phyloP scores from a whole-genome alignment of 2,888 invertebrate genomes.

The Thymelicus lineola region DNA sequence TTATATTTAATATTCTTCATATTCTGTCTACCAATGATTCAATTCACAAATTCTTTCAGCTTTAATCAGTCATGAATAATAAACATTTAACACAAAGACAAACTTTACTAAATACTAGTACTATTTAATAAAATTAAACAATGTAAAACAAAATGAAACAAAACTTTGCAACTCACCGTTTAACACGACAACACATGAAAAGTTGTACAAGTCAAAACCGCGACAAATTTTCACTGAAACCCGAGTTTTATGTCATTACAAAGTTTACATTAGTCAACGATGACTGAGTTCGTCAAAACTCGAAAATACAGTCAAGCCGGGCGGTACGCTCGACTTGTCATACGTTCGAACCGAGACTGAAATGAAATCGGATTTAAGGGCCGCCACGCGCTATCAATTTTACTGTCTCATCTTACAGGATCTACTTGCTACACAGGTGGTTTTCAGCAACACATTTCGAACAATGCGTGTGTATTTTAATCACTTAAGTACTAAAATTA shows the following conservation, averaged over 20 bases:
- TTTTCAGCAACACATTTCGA: neutral
- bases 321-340: slow-evolving; percentile 12
- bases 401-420: neutral
- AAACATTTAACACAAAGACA: too few species aligned
- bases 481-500: too few species aligned
- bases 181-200: slow-evolving; percentile 13
- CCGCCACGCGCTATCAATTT: slow-evolving; percentile 14
- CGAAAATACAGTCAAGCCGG: neutral
- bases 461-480: neutral
- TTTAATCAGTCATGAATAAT: too few species aligned
- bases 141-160: neutral
- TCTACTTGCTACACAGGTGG: neutral
- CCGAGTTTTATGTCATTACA: neutral
- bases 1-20: too few species aligned
- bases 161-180: slow-evolving; percentile 22
- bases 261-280: neutral
- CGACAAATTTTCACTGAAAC: neutral
- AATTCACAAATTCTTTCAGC: too few species aligned
- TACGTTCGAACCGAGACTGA: slow-evolving; percentile 30
- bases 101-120: neutral
- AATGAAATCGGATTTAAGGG: slow-evolving; percentile 18
- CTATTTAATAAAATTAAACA: neutral
- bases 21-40: too few species aligned
- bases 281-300: neutral
- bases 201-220: slow-evolving; percentile 22